These are phyloP conservation scores for Candoia aspera DNA, from an alignment of 2,113 vertebrate genomes.

Conservation along the genomic window DNA sequence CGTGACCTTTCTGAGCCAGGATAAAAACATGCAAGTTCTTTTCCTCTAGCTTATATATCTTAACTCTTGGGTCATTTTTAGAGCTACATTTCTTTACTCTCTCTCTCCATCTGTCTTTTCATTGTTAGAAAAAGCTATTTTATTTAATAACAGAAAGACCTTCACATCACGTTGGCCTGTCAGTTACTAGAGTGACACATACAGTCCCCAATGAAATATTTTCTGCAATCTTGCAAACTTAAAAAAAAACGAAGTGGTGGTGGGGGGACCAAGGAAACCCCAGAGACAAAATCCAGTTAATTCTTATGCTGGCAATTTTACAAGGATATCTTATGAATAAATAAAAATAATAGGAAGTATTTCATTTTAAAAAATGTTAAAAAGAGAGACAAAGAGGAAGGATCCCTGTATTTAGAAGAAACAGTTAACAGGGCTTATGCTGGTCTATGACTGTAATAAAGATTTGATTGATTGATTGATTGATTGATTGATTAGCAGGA, in stretches of 20 bases:
- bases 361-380: background rate
- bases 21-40: conserved; percentile 71
- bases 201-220: conserved; percentile 73
- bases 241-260: conserved; percentile 24
- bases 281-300: conserved; percentile 55
- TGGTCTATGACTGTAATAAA: background rate
- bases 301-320: conserved; percentile 49
- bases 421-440: background rate
- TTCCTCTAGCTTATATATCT: conserved; percentile 67
- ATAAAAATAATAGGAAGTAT: conserved; percentile 55
- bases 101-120: conserved; percentile 69
- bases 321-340: conserved; percentile 44
- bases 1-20: conserved; percentile 63
- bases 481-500: background rate
- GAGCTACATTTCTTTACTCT: conserved; percentile 57
- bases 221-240: conserved; percentile 63
- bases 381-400: background rate
- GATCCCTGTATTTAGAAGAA: background rate
- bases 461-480: background rate
- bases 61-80: conserved; percentile 68
- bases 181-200: conserved; percentile 70
- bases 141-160: conserved; percentile 73
- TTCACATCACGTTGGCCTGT: conserved; percentile 76
- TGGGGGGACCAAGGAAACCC: background rate
- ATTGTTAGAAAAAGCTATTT: conserved; percentile 68